Conservation (phyloP, 1,140 invertebrate genomes). For the Limonius californicus region DNA sequence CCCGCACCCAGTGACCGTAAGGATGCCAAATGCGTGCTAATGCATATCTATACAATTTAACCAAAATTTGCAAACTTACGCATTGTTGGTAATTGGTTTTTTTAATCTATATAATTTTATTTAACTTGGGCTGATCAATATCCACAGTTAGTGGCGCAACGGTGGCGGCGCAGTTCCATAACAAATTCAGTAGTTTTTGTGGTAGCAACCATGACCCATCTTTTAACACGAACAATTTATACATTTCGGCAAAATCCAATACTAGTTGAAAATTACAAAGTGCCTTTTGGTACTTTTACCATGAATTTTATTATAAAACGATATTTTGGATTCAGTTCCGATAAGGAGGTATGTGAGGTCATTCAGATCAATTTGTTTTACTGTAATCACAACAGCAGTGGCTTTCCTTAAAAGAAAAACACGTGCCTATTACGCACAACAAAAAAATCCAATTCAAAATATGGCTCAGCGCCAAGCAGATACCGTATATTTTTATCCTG, state of each 20-base stretch:
- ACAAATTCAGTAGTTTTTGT: background rate
- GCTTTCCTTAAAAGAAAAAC: conserved; percentile 6
- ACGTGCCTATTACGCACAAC: background rate
- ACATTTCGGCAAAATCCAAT: background rate
- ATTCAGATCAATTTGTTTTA: too few relatives aligned
- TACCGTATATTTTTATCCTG: conserved; percentile 19
- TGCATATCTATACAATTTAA: too few relatives aligned
- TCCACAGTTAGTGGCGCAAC: background rate
- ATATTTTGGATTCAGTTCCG: background rate
- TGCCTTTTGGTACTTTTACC: background rate
- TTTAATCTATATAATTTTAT: too few relatives aligned
- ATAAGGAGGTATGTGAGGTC: background rate
- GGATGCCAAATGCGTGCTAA: too few relatives aligned
- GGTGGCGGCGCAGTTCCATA: background rate
- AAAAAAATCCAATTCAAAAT: conserved; percentile 8
- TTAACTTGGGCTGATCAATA: background rate
- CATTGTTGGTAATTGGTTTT: too few relatives aligned
- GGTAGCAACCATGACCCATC: background rate
- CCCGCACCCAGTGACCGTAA: too few relatives aligned
- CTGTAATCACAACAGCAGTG: background rate
- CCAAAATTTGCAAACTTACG: too few relatives aligned
- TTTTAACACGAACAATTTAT: background rate
- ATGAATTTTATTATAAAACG: background rate
- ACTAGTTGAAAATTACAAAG: background rate
- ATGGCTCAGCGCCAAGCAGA: conserved; percentile 18